Base-by-base conservation (phyloP, 2,113 vertebrate species). In the Rhagologus leucostigma region DNA sequence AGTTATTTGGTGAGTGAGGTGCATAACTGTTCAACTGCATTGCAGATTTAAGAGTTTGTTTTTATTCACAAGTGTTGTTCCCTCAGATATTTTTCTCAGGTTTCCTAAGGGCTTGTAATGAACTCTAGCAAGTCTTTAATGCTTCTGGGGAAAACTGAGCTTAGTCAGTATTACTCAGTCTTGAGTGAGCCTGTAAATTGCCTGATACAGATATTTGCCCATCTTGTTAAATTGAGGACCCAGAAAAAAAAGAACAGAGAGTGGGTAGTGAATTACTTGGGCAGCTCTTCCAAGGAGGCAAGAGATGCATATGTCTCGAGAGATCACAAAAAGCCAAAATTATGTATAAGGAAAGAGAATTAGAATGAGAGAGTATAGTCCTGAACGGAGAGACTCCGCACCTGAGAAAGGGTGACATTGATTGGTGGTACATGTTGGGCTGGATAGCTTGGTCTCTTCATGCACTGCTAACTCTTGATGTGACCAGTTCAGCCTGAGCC, bases 61-160 rank as follows among this genome's bases (percentile, higher is more conserved):
- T 96, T 96, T 95, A 85, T 96, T 93, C 93, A 94, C 19, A 83
- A 87, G 47, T 95, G 84, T 77, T 73, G 56, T 84, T 97, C 87
- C 90, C 70, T 94, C 56, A 87, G 42, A 67, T 92, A 87, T 89
- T 95, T 95, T 93, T 90, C 88, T 85, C 74, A 57, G 63, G n/a
- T 95, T 93, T 93, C 69, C 93, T 90, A 89, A 92, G 67, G 74
- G 53, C 57, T 64, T 94, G 13, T 88, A 62, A 69, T 62, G 46
- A 52, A 27, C 49, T 79, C 44, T 85, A 91, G 41, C 6, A 91
- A 75, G 30, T 32, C n/a, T 76, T 69, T 52, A 41, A 49, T 60
- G 41, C 37, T 85, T 91, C 41, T 73, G 49, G 75, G n/a, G 62
- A 78, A 90, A 79, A 63, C 44, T n/a, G 24, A 84, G 57, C 47